These are phyloP conservation scores for Chrysochloris asiatica DNA, from an alignment of 2,113 vertebrate genomes.

Conservation along the genomic window DNA sequence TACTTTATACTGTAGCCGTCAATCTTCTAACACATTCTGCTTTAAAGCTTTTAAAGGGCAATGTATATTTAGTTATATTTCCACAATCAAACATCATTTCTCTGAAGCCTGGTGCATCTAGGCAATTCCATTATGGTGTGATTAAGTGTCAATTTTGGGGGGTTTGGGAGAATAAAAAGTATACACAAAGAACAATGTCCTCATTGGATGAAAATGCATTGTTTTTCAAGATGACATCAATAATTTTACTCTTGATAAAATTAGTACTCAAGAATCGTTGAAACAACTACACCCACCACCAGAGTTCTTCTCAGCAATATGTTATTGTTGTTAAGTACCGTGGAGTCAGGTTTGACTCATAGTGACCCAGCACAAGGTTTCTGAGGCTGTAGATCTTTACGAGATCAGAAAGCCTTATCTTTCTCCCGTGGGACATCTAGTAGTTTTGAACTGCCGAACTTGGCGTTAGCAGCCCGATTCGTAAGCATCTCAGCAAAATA, in stretches of 20 bases:
- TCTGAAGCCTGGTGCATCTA: slow-evolving; percentile 63
- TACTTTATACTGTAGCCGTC: neutral
- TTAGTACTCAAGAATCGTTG: neutral
- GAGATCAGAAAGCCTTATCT: too few species aligned
- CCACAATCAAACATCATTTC: slow-evolving; percentile 72
- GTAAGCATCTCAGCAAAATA: too few species aligned
- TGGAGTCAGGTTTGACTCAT: too few species aligned
- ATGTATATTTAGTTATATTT: slow-evolving; percentile 61
- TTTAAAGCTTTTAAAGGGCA: slow-evolving; percentile 42
- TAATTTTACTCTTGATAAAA: slow-evolving; percentile 35
- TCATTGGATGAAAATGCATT: slow-evolving; percentile 58
- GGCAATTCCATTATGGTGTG: slow-evolving; percentile 62
- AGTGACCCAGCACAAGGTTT: too few species aligned
- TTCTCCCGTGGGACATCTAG: too few species aligned
- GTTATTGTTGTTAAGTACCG: too few species aligned
- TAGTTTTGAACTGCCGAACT: too few species aligned
- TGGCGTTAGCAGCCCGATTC: too few species aligned
- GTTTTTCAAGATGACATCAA: slow-evolving; percentile 11
- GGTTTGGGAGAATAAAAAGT: slow-evolving; percentile 36
- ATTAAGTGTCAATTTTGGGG: slow-evolving; percentile 75
- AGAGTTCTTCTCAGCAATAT: too few species aligned
- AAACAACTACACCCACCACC: neutral
- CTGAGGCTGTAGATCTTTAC: too few species aligned
- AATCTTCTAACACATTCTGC: neutral
- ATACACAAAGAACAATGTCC: slow-evolving; percentile 21